These are phyloP conservation scores for Drosophila formosana DNA, from an alignment of 2,888 invertebrate species.

Conservation along the genomic window DNA sequence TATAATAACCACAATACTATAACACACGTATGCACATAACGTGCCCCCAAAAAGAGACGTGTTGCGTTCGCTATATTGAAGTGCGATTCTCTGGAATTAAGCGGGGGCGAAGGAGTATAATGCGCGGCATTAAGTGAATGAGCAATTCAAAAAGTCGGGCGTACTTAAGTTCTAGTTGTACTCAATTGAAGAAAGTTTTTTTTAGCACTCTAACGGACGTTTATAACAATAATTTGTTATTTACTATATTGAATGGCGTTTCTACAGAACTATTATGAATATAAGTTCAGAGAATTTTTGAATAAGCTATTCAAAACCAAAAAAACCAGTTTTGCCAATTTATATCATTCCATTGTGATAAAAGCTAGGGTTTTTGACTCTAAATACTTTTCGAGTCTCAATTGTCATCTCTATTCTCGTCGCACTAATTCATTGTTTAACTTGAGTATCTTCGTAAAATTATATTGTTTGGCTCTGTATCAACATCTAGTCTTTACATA, in stretches of 20 bases:
- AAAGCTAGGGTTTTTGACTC: too few relatives aligned
- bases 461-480: too few relatives aligned
- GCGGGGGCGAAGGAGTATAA: not conserved
- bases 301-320: too few relatives aligned
- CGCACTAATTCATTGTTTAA: too few relatives aligned
- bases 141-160: not conserved
- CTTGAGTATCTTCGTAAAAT: too few relatives aligned
- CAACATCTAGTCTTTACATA: too few relatives aligned
- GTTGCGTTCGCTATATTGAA: conserved; percentile 15
- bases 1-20: conserved; percentile 26
- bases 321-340: too few relatives aligned
- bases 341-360: too few relatives aligned
- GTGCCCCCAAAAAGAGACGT: conserved; percentile 6
- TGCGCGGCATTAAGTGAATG: not conserved
- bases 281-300: too few relatives aligned
- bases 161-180: not conserved
- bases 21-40: conserved; percentile 15
- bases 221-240: not conserved
- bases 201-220: not conserved
- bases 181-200: not conserved
- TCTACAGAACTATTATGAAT: not conserved
- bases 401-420: too few relatives aligned
- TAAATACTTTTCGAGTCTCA: too few relatives aligned
- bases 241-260: not conserved
- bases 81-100: conserved; percentile 13